A percentile compares a stretch with the other conserved stretches of the same genome.
Conservation (phyloP, 2,113 vertebrate species). For the Steatornis caripensis region DNA sequence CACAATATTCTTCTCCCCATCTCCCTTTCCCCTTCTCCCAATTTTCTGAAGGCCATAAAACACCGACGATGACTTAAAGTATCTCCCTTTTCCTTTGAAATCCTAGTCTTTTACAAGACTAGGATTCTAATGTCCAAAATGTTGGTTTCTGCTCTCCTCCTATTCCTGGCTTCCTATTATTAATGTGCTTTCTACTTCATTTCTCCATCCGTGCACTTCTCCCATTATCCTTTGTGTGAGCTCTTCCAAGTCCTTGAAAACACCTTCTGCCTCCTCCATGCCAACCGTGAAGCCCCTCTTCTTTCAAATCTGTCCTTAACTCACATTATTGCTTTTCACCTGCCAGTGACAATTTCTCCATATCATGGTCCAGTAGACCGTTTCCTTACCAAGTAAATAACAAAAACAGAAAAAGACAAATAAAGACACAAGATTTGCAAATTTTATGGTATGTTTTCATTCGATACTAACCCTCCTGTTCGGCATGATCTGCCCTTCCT, state of each 20-base stretch:
- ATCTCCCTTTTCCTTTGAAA: neutral
- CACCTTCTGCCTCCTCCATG: neutral
- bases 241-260: neutral
- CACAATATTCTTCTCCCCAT: neutral
- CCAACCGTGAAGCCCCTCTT: neutral
- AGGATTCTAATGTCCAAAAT: neutral
- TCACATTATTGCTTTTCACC: neutral
- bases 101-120: neutral
- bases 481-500: neutral
- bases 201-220: neutral
- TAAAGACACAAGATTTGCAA: neutral
- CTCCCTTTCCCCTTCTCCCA: neutral
- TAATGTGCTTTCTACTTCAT: neutral
- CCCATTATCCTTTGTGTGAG: neutral
- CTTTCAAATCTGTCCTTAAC: neutral
- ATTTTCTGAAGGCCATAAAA: neutral
- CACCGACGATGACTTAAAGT: neutral
- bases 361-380: neutral
- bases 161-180: neutral
- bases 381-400: neutral
- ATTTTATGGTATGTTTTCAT: neutral
- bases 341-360: neutral
- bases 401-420: neutral
- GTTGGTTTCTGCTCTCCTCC: neutral
- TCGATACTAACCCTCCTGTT: neutral